phyloP scores from a whole-genome alignment of 2,888 invertebrate species.

The Diplolepis rosae region DNA sequence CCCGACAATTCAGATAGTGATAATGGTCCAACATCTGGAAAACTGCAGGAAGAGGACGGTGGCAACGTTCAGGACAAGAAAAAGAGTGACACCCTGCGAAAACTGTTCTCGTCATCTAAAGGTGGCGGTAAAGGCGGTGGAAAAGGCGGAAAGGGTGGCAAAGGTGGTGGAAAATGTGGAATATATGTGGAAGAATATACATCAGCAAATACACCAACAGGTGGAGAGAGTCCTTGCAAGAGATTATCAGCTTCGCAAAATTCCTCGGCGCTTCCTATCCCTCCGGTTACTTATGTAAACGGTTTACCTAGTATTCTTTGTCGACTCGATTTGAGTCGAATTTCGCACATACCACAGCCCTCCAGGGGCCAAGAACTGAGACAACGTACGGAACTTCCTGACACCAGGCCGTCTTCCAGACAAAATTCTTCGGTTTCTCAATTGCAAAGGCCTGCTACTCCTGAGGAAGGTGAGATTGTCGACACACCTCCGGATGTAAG shows the following conservation, averaged over 20 bases:
- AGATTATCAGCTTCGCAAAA: slow-evolving; percentile 60
- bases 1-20: slow-evolving; percentile 72
- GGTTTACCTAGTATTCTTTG: slow-evolving; percentile 70
- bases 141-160: slow-evolving; percentile 80
- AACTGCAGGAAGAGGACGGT: slow-evolving; percentile 73
- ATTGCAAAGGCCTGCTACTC: slow-evolving; percentile 69
- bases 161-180: slow-evolving; percentile 81
- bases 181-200: slow-evolving; percentile 72
- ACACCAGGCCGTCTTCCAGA: slow-evolving; percentile 74
- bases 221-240: slow-evolving; percentile 73
- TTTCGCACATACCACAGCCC: slow-evolving; percentile 69
- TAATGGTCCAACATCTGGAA: slow-evolving; percentile 71
- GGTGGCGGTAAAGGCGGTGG: slow-evolving; percentile 76
- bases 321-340: slow-evolving; percentile 72
- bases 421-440: slow-evolving; percentile 50
- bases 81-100: slow-evolving; percentile 81
- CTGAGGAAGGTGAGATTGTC: slow-evolving; percentile 70
- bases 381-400: slow-evolving; percentile 74
- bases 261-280: slow-evolving; percentile 37
- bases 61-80: slow-evolving; percentile 81
- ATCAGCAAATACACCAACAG: slow-evolving; percentile 67
- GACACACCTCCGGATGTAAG: slow-evolving; percentile 62
- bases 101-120: slow-evolving; percentile 78
- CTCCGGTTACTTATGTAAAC: slow-evolving; percentile 59
- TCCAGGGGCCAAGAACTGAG: slow-evolving; percentile 74